phyloP scores from a whole-genome alignment of 1,140 invertebrate genomes.

The Drosophila grimshawi region DNA sequence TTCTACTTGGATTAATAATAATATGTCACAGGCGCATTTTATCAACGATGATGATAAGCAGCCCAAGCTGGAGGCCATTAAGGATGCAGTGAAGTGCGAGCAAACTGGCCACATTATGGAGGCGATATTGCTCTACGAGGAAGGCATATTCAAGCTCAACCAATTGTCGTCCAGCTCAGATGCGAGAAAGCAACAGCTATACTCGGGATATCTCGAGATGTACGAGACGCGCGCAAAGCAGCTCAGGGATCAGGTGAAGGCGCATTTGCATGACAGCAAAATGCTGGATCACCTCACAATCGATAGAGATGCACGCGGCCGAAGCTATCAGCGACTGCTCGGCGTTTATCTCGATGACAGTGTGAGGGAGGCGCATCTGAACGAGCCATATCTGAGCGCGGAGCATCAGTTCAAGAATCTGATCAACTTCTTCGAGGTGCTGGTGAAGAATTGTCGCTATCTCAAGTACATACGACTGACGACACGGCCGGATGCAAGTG shows the following conservation, averaged over 20 bases:
- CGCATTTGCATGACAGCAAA: constrained; percentile 61
- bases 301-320: constrained; percentile 61
- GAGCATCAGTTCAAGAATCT: constrained; percentile 63
- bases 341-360: constrained; percentile 65
- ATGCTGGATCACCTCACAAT: constrained; percentile 63
- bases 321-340: constrained; percentile 70
- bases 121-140: constrained; percentile 72
- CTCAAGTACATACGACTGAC: constrained; percentile 70
- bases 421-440: constrained; percentile 66
- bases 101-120: constrained; percentile 72
- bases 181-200: constrained; percentile 50
- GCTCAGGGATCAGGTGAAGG: constrained; percentile 68
- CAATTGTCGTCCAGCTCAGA: constrained; percentile 53
- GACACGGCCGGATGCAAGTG: constrained; percentile 54
- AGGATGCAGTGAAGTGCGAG: constrained; percentile 65
- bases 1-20: background rate
- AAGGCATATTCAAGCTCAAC: constrained; percentile 64
- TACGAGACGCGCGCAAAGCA: constrained; percentile 63
- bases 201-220: constrained; percentile 54
- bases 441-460: constrained; percentile 74
- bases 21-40: constrained; percentile 50
- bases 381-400: constrained; percentile 67
- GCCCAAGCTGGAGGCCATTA: constrained; percentile 57
- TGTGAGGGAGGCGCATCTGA: constrained; percentile 68
- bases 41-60: constrained; percentile 43